Percentiles rank a stretch among this genome's conserved stretches.
Evolutionary conservation across 2,888 invertebrate genomes (phyloP).

Genomic region (Drosophila koepferae): DNA sequence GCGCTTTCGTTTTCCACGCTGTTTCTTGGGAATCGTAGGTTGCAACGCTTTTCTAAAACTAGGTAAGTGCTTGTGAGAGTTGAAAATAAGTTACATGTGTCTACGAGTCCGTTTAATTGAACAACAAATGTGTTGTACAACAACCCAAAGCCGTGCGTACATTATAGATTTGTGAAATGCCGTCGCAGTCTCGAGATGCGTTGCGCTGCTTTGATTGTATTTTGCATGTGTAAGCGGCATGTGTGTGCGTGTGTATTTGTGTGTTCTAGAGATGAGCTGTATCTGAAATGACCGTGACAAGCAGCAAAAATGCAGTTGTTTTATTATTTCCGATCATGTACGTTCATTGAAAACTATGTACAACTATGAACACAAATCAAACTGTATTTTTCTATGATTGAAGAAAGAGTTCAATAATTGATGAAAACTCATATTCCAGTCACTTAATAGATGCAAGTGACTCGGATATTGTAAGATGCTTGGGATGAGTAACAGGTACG

Average conservation of each 20-base stretch:
- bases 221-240: conserved; percentile 63
- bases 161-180: conserved; percentile 67
- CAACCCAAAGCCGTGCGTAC: conserved; percentile 29
- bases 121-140: conserved; percentile 45
- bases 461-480: conserved; percentile 5
- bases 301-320: conserved; percentile 5
- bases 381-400: not conserved
- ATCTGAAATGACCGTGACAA: conserved; percentile 14
- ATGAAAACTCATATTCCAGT: not conserved
- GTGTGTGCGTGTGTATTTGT: conserved; percentile 55
- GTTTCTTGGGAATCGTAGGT: conserved; percentile 57
- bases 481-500: conserved; percentile 56
- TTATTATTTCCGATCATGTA: too few species aligned
- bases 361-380: not conserved
- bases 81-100: conserved; percentile 26
- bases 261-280: conserved; percentile 55
- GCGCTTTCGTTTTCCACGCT: conserved; percentile 74
- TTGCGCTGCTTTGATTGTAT: conserved; percentile 70
- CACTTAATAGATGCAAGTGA: conserved; percentile 6
- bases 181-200: conserved; percentile 71
- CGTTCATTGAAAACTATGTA: not conserved
- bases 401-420: not conserved
- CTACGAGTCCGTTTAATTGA: conserved; percentile 22
- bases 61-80: conserved; percentile 62
- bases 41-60: conserved; percentile 64